Evolutionary conservation across 1,140 invertebrate genomes (phyloP).

Genomic region (Drosophila nigrodunni): DNA sequence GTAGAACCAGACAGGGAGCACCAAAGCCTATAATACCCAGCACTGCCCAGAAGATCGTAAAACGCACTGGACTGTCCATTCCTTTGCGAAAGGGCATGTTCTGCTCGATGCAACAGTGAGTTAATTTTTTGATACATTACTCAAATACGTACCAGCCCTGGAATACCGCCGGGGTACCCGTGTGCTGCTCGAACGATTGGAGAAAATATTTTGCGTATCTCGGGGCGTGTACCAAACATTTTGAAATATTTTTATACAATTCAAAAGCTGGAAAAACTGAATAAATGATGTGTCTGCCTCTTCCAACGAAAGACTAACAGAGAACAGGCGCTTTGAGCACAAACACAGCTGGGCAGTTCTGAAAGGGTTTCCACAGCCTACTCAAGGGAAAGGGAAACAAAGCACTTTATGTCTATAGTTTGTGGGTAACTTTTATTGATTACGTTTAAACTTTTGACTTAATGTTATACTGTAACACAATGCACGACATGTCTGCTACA

Average conservation of each 20-base stretch:
- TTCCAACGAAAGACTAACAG: neutral
- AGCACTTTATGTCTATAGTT: conserved; percentile 45
- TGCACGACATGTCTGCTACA: conserved; percentile 38
- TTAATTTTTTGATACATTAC: neutral
- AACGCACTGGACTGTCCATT: conserved; percentile 57
- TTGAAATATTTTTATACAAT: conserved; percentile 5
- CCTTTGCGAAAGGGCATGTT: conserved; percentile 61
- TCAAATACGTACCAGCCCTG: conserved; percentile 50
- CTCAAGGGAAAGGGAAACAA: conserved; percentile 50
- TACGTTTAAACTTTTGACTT: conserved; percentile 75
- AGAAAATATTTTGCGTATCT: conserved; percentile 24
- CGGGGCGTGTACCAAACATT: conserved; percentile 36
- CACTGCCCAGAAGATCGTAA: conserved; percentile 51
- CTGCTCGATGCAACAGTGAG: conserved; percentile 12
- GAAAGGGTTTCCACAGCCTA: conserved; percentile 8
- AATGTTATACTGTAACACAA: conserved; percentile 69
- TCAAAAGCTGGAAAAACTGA: neutral
- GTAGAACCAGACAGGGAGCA: conserved; percentile 57
- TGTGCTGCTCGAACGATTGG: conserved; percentile 33
- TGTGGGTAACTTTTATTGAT: conserved; percentile 65
- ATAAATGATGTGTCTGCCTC: neutral
- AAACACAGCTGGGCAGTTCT: neutral
- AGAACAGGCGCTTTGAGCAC: neutral
- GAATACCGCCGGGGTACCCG: conserved; percentile 52
- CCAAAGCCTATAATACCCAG: conserved; percentile 57